A percentile compares a stretch with the other conserved stretches of the same genome.
Evolutionary conservation across 2,797 vertebrate species (phyloP).

Genomic region (Podargus strigoides): DNA sequence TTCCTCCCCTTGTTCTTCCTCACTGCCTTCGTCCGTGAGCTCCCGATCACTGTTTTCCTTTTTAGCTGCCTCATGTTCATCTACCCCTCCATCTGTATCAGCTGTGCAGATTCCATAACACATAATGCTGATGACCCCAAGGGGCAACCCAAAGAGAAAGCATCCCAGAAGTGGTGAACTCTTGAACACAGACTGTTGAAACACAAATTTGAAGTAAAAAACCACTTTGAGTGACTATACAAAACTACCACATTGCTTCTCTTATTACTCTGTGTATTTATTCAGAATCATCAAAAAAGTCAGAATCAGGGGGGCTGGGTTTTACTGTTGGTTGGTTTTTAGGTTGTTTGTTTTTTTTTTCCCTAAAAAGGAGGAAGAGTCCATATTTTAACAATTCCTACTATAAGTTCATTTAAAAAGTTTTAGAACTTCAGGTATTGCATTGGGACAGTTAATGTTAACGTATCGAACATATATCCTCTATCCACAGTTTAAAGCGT

Average conservation of each 20-base stretch:
- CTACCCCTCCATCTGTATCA: conserved; percentile 83
- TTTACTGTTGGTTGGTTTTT: fast-evolving
- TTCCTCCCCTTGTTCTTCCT: conserved; percentile 73
- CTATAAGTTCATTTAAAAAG: background rate
- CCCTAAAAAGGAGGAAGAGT: background rate
- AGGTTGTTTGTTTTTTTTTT: background rate
- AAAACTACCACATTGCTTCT: background rate
- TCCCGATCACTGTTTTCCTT: conserved; percentile 79
- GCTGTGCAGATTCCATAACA: conserved; percentile 98
- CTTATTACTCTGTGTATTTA: background rate
- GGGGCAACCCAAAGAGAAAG: conserved; percentile 95
- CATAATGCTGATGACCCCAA: conserved; percentile 99
- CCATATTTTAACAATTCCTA: background rate
- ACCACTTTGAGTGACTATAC: background rate
- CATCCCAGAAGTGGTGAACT: conserved; percentile 95
- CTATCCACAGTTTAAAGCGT: background rate
- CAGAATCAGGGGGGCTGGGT: background rate
- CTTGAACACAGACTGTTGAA: conserved; percentile 91
- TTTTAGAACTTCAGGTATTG: background rate
- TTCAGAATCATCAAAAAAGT: background rate
- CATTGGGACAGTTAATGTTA: background rate
- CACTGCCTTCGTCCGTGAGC: conserved; percentile 76
- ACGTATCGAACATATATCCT: background rate
- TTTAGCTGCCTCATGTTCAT: conserved; percentile 79
- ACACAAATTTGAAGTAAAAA: conserved; percentile 46